Evolutionary conservation across 1,140 invertebrate genomes (phyloP).

Genomic region (Eumaeus atala): DNA sequence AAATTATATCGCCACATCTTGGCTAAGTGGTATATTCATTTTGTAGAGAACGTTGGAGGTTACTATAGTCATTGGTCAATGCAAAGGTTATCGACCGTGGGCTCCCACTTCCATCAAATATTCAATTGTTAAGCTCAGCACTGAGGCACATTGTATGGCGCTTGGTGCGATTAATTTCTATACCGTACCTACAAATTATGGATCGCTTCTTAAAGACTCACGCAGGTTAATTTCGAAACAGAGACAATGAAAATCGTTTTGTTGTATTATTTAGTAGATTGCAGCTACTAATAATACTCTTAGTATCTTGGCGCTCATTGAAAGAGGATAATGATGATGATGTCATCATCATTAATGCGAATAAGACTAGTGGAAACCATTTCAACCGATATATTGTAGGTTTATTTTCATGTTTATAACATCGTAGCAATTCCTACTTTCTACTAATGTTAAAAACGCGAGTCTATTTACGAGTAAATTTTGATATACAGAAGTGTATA

Average conservation of each 20-base stretch:
- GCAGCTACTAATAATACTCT: too few relatives aligned
- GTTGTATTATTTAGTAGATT: too few relatives aligned
- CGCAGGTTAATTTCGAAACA: conserved; percentile 10
- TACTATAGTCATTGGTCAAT: conserved; percentile 5
- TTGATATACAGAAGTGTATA: too few relatives aligned
- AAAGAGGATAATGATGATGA: too few relatives aligned
- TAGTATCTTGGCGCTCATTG: too few relatives aligned
- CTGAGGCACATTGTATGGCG: conserved; percentile 27
- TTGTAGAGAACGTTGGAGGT: background rate
- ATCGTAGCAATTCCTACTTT: too few relatives aligned
- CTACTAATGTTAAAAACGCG: too few relatives aligned
- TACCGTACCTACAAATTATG: conserved; percentile 39
- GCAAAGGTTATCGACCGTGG: conserved; percentile 6
- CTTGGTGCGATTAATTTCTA: conserved; percentile 37
- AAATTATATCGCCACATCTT: background rate
- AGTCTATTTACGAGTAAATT: too few relatives aligned
- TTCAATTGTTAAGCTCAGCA: conserved; percentile 37
- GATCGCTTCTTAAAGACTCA: conserved; percentile 30
- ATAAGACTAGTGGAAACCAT: too few relatives aligned
- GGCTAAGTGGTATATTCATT: background rate
- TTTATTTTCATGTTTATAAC: too few relatives aligned
- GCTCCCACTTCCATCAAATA: conserved; percentile 42
- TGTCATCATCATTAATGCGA: too few relatives aligned
- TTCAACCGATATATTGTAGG: too few relatives aligned
- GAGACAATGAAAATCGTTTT: background rate